phyloP scores from a whole-genome alignment of 2,113 vertebrate genomes.

The Plectropomus leopardus region DNA sequence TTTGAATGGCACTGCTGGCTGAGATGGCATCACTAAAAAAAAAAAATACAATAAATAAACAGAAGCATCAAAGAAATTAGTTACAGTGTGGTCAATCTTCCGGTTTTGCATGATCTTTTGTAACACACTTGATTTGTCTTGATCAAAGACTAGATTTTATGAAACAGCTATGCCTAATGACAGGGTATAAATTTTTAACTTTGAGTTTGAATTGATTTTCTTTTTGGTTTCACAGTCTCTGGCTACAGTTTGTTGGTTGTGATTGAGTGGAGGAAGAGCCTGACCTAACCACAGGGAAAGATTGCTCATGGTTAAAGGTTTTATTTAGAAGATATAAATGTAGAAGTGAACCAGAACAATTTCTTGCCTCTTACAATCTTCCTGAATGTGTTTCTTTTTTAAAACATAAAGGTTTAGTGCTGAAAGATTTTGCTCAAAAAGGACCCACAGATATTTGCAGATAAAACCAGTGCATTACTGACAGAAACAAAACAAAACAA shows the following conservation, averaged over 20 bases:
- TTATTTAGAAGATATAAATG: conserved; percentile 51
- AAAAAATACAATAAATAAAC: background rate
- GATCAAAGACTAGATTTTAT: no score
- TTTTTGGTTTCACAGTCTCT: background rate
- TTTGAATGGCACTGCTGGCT: background rate
- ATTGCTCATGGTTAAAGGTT: conserved; percentile 22
- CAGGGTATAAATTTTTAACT: background rate
- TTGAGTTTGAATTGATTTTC: background rate
- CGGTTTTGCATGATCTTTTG: background rate
- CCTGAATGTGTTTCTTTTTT: background rate
- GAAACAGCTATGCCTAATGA: background rate
- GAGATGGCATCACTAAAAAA: conserved; percentile 1
- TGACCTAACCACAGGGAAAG: conserved; percentile 31
- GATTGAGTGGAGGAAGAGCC: conserved; percentile 28
- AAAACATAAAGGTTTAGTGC: no score
- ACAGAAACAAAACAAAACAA: no score
- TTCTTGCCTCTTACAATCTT: background rate
- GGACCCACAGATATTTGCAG: background rate
- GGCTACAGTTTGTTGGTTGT: background rate
- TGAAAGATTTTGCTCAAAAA: no score
- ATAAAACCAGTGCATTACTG: background rate
- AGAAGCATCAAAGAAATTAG: background rate
- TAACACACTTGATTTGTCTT: background rate
- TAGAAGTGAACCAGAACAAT: conserved; percentile 18
- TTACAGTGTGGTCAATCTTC: background rate